These are phyloP conservation scores for Trichonephila clavata DNA, from an alignment of 1,140 invertebrate genomes.

Conservation along the genomic window DNA sequence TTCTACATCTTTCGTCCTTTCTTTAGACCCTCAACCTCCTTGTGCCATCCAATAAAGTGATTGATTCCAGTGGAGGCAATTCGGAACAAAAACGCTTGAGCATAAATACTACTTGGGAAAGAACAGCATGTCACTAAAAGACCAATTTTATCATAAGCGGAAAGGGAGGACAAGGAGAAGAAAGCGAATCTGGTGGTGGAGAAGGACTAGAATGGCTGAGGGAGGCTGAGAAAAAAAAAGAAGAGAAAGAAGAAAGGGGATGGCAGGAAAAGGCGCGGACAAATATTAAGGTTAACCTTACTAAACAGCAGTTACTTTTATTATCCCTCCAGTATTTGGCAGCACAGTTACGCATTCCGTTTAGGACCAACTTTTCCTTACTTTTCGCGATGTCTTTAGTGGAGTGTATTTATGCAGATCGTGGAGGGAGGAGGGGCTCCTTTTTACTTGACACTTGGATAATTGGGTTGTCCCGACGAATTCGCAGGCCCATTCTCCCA, in stretches of 20 bases:
- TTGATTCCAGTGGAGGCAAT: slow-evolving; percentile 28
- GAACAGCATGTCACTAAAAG: slow-evolving; percentile 70
- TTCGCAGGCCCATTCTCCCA: slow-evolving; percentile 60
- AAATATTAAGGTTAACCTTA: slow-evolving; percentile 67
- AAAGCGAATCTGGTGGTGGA: slow-evolving; percentile 7
- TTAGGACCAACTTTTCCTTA: slow-evolving; percentile 69
- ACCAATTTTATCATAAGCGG: slow-evolving; percentile 60
- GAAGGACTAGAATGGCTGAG: not conserved
- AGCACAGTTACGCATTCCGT: slow-evolving; percentile 71
- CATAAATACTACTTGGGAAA: slow-evolving; percentile 68
- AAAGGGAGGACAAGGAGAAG: not conserved
- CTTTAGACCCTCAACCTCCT: not conserved
- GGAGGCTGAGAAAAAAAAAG: not conserved
- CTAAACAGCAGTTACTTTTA: slow-evolving; percentile 71
- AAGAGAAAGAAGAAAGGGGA: slow-evolving; percentile 1
- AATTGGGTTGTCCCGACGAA: slow-evolving; percentile 74
- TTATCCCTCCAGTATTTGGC: slow-evolving; percentile 57
- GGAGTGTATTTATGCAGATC: slow-evolving; percentile 74
- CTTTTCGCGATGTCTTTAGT: slow-evolving; percentile 43
- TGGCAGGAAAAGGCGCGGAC: not conserved
- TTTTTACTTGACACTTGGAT: slow-evolving; percentile 74
- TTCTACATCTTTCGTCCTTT: not conserved
- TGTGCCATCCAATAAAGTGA: slow-evolving; percentile 36
- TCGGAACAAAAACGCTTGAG: slow-evolving; percentile 64
- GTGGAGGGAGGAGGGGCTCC: not conserved